phyloP scores from a whole-genome alignment of 1,140 invertebrate genomes.

The Metaphire vulgaris region DNA sequence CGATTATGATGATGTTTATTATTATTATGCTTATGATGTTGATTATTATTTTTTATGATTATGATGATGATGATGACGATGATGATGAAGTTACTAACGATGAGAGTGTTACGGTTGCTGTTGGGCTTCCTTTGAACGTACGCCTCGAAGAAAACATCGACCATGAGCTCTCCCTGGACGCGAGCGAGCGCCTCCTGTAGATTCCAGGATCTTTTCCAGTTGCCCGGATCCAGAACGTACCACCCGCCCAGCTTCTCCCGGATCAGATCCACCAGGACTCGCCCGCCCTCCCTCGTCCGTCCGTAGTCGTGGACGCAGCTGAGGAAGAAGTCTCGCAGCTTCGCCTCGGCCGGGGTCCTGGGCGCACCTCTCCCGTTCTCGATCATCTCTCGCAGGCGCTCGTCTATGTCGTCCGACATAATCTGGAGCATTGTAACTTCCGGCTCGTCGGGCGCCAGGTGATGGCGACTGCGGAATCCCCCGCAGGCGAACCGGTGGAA shows the following conservation, averaged over 20 bases:
- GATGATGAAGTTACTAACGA: too few relatives aligned
- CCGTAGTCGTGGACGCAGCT: slow-evolving; percentile 26
- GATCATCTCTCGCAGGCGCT: neutral
- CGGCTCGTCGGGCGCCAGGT: slow-evolving; percentile 12
- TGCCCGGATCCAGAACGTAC: slow-evolving; percentile 16
- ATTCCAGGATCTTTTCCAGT: slow-evolving; percentile 1
- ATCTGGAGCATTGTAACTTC: neutral
- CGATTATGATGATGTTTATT: too few relatives aligned
- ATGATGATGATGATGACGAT: too few relatives aligned
- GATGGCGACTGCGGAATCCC: slow-evolving; percentile 52
- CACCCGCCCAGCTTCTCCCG: slow-evolving; percentile 11
- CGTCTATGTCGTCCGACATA: neutral
- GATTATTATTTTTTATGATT: too few relatives aligned
- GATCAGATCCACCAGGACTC: slow-evolving; percentile 14
- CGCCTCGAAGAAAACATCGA: neutral
- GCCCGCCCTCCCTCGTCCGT: slow-evolving; percentile 20
- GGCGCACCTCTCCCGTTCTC: neutral
- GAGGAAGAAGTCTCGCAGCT: slow-evolving; percentile 9
- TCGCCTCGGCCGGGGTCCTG: neutral
- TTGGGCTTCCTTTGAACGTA: neutral
- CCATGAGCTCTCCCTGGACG: neutral
- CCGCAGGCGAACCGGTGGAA: slow-evolving; percentile 60
- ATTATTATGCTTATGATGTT: too few relatives aligned
- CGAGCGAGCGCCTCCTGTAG: neutral
- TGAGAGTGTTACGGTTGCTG: too few relatives aligned